phyloP scores from a whole-genome alignment of 2,113 vertebrate species.

The Chaetura pelagica region DNA sequence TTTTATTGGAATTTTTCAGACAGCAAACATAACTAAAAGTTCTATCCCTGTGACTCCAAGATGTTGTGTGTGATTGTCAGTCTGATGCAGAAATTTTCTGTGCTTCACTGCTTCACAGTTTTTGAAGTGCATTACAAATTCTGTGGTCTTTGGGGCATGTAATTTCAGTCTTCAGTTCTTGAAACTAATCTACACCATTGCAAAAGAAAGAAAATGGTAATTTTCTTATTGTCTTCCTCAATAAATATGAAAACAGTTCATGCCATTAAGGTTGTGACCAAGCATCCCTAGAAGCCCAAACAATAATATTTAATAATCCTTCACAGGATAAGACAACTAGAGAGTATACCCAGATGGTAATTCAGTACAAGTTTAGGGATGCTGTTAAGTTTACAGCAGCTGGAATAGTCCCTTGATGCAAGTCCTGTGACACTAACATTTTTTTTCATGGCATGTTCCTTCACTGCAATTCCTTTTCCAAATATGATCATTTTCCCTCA shows the following conservation, averaged over 20 bases:
- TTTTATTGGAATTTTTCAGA: conserved; percentile 27
- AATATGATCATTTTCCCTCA: background rate
- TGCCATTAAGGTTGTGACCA: background rate
- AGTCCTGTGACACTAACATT: background rate
- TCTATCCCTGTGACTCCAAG: background rate
- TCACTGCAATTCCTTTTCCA: background rate
- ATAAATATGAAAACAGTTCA: background rate
- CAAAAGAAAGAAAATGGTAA: background rate
- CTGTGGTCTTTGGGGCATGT: background rate
- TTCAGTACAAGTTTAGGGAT: background rate
- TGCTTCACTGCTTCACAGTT: background rate
- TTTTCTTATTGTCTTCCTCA: background rate
- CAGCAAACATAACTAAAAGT: conserved; percentile 6
- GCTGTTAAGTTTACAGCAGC: background rate
- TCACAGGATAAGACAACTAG: background rate
- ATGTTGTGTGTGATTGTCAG: background rate
- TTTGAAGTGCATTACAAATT: background rate
- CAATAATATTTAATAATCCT: background rate
- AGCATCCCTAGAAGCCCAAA: background rate
- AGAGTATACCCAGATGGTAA: background rate
- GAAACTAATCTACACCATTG: background rate
- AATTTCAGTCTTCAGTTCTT: background rate
- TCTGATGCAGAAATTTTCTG: background rate
- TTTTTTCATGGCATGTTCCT: background rate
- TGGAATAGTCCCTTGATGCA: background rate